Conservation (phyloP, 1,140 invertebrate genomes). For the Apocrypta bakeri region DNA sequence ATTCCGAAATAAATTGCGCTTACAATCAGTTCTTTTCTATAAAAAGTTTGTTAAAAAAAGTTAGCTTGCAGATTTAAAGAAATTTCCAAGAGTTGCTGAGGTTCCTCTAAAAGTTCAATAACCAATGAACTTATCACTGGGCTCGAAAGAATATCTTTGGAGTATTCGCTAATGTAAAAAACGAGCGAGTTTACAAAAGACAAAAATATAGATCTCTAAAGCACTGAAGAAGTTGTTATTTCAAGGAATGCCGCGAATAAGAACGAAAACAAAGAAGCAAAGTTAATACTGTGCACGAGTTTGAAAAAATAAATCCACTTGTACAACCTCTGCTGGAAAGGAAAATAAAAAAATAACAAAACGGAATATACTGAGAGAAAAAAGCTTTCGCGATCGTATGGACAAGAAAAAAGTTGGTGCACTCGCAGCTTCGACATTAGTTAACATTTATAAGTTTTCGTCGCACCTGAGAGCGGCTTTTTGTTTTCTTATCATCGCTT, state of each 20-base stretch:
- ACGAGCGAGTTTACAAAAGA: neutral
- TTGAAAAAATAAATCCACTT: conserved; percentile 8
- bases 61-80: neutral
- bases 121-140: conserved; percentile 38
- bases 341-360: neutral
- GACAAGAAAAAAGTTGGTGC: conserved; percentile 57
- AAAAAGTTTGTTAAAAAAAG: conserved; percentile 27
- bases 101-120: neutral
- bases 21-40: conserved; percentile 45
- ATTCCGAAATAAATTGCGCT: conserved; percentile 38
- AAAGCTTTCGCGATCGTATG: conserved; percentile 10
- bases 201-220: neutral
- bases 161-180: conserved; percentile 3
- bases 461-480: conserved; percentile 45
- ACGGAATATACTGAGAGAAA: neutral
- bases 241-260: conserved; percentile 31
- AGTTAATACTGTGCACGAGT: conserved; percentile 37
- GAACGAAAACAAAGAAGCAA: conserved; percentile 42
- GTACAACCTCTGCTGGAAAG: neutral
- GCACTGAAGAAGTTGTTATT: conserved; percentile 16
- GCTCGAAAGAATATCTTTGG: conserved; percentile 30
- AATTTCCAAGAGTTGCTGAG: neutral
- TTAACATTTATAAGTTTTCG: conserved; percentile 60
- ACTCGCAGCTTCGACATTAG: conserved; percentile 59
- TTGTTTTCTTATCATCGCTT: conserved; percentile 13